Conservation (phyloP, 1,140 invertebrate species). For the Drosophila orosa region DNA sequence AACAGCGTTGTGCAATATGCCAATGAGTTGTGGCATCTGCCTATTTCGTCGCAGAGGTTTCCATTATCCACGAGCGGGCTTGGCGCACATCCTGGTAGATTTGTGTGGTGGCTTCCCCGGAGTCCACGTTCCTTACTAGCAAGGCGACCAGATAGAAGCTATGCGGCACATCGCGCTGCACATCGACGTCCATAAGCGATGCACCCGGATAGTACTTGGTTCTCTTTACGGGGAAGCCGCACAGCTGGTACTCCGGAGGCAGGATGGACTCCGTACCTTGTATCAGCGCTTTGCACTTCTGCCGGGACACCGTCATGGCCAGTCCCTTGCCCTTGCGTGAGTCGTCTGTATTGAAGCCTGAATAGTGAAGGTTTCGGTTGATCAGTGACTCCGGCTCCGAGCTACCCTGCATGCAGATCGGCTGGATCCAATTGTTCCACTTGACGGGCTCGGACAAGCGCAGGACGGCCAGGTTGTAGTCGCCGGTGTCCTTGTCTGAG, state of each 20-base stretch:
- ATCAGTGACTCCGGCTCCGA: slow-evolving; percentile 45
- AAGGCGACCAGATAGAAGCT: slow-evolving; percentile 60
- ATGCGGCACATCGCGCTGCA: slow-evolving; percentile 37
- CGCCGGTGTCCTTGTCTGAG: slow-evolving; percentile 52
- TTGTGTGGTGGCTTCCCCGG: slow-evolving; percentile 13
- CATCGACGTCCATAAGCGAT: slow-evolving; percentile 51
- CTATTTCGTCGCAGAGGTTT: slow-evolving; percentile 18
- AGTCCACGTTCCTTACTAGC: slow-evolving; percentile 15
- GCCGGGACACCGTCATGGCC: slow-evolving; percentile 36
- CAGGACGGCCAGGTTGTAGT: slow-evolving; percentile 59
- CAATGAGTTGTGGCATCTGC: neutral
- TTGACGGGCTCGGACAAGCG: slow-evolving; percentile 34
- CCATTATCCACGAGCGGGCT: slow-evolving; percentile 48
- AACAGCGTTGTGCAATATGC: neutral
- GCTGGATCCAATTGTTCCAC: slow-evolving; percentile 42
- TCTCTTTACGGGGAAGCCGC: slow-evolving; percentile 37
- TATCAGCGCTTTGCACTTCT: slow-evolving; percentile 38
- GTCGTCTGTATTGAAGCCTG: slow-evolving; percentile 32
- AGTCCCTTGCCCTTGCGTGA: slow-evolving; percentile 44
- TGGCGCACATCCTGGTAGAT: slow-evolving; percentile 59
- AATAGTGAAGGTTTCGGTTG: slow-evolving; percentile 50
- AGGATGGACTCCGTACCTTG: slow-evolving; percentile 9
- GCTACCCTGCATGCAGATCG: slow-evolving; percentile 46
- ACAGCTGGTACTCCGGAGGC: slow-evolving; percentile 56
- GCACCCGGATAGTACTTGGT: slow-evolving; percentile 50